Conservation (phyloP, 2,888 invertebrate species). For the Parelbella ahira region DNA sequence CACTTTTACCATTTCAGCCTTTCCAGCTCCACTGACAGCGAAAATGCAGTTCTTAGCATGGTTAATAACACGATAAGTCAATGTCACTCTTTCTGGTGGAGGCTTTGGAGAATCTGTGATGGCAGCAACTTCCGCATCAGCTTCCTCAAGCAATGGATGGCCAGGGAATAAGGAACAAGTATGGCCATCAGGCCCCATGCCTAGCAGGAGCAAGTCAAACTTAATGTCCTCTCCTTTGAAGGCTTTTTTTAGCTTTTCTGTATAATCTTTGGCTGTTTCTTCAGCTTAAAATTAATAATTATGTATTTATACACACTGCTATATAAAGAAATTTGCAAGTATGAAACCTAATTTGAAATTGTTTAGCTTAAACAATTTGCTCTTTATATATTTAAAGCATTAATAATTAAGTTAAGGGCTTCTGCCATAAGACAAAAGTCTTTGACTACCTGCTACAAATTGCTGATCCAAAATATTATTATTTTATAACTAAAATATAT, state of each 20-base stretch:
- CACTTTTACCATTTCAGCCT: constrained; percentile 94
- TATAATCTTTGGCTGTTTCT: constrained; percentile 88
- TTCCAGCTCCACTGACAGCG: constrained; percentile 90
- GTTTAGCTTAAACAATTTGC: too few species aligned
- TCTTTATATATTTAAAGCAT: too few species aligned
- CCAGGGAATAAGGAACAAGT: constrained; percentile 98
- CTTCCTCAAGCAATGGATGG: constrained; percentile 84
- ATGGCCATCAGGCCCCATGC: constrained; percentile 99
- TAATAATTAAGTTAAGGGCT: too few species aligned
- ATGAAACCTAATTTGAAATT: too few species aligned
- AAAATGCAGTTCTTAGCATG: constrained; percentile 91
- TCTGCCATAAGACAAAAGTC: too few species aligned
- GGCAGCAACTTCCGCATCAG: constrained; percentile 85
- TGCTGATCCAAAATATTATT: too few species aligned
- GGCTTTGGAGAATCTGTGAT: constrained; percentile 98
- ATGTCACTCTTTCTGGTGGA: constrained; percentile 92
- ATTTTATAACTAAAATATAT: too few species aligned
- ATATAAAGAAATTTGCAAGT: too few species aligned
- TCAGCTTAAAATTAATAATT: constrained; percentile 73
- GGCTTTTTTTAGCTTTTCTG: constrained; percentile 81
- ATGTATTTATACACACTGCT: too few species aligned
- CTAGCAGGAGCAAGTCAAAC: constrained; percentile 94
- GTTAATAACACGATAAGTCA: constrained; percentile 95
- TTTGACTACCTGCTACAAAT: too few species aligned
- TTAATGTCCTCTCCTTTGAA: constrained; percentile 78